Percentiles rank a stretch among this genome's conserved stretches.
These are phyloP conservation scores for Hirtodrosophila histrioides DNA, from an alignment of 2,888 invertebrate species.

Conservation along the genomic window DNA sequence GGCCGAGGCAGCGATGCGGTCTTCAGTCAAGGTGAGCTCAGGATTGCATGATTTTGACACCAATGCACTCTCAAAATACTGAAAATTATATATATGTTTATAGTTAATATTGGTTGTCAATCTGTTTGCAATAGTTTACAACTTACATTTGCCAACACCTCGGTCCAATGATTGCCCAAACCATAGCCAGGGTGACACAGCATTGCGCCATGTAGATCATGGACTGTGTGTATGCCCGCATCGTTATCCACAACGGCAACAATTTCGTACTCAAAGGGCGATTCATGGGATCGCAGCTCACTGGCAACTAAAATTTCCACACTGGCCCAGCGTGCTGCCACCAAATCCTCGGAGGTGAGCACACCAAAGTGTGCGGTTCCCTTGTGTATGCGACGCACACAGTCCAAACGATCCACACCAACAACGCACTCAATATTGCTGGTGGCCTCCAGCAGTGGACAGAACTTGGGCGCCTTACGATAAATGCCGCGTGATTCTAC, in stretches of 20 bases:
- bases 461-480: conserved; percentile 87
- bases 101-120: background rate
- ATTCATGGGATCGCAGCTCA: conserved; percentile 87
- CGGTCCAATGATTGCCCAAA: conserved; percentile 89
- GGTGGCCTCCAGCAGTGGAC: conserved; percentile 87
- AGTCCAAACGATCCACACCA: conserved; percentile 91
- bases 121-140: too few species aligned
- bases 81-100: conserved; percentile 57
- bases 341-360: conserved; percentile 93
- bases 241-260: conserved; percentile 88
- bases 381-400: conserved; percentile 90
- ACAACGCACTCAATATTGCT: conserved; percentile 89
- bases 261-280: conserved; percentile 87
- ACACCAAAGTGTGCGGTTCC: conserved; percentile 93
- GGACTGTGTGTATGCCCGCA: conserved; percentile 86
- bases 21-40: conserved; percentile 89
- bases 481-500: conserved; percentile 88
- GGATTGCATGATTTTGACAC: conserved; percentile 90
- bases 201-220: conserved; percentile 88
- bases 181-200: conserved; percentile 94
- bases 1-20: conserved; percentile 90
- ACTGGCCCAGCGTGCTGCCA: conserved; percentile 89
- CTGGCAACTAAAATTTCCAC: conserved; percentile 89
- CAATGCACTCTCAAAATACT: conserved; percentile 90
- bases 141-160: conserved; percentile 90